Evolutionary conservation across 2,113 vertebrate genomes (phyloP).

Genomic region (Dasyprocta punctata): DNA sequence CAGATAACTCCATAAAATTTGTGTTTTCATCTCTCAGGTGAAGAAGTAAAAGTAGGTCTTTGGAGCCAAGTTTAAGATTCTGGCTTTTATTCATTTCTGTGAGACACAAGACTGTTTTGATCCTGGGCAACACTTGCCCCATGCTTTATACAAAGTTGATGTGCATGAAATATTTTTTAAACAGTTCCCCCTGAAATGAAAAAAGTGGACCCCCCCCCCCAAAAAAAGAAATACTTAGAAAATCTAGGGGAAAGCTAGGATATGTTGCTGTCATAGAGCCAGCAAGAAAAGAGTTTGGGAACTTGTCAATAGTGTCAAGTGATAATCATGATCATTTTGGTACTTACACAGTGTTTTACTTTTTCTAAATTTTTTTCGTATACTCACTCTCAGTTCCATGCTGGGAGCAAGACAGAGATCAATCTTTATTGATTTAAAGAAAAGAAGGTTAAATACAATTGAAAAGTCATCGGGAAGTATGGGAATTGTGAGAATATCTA

Average conservation of each 20-base stretch:
- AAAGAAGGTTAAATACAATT: not conserved
- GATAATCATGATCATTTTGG: not conserved
- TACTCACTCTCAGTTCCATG: not conserved
- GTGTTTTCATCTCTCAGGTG: not conserved
- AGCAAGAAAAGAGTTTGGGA: not conserved
- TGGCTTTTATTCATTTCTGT: not conserved
- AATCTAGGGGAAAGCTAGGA: not conserved
- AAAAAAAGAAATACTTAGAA: not conserved
- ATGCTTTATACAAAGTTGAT: not conserved
- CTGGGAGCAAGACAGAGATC: not conserved
- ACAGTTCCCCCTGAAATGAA: not conserved
- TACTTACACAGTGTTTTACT: not conserved
- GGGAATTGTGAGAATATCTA: not conserved
- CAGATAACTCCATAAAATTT: not conserved
- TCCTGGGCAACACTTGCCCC: not conserved
- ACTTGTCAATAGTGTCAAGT: not conserved
- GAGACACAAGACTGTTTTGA: not conserved
- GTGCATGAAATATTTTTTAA: not conserved
- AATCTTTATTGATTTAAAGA: not conserved
- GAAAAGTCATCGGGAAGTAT: not conserved
- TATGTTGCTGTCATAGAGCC: not conserved
- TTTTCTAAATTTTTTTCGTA: slow-evolving; percentile 16
- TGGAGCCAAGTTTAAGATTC: not conserved
- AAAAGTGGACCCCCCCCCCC: not conserved
- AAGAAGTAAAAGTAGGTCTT: not conserved